A percentile compares a stretch with the other conserved stretches of the same genome.
Evolutionary conservation across 2,888 invertebrate genomes (phyloP).

Genomic region (Diarsia brunnea): DNA sequence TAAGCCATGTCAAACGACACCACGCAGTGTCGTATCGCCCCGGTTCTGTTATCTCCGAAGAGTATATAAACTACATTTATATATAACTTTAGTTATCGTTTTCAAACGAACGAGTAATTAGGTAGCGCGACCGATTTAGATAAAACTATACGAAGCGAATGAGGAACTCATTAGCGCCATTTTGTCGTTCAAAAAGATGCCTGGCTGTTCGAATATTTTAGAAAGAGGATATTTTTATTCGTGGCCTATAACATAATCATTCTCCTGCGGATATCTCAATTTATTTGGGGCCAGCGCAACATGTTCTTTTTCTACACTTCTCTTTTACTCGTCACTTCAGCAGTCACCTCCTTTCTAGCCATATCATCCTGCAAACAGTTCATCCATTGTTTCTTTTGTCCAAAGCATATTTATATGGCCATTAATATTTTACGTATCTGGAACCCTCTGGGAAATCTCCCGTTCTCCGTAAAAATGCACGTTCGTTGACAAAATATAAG

Average conservation of each 20-base stretch:
- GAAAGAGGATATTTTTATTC: constrained; percentile 16
- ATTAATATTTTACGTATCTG: background rate
- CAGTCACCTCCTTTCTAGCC: background rate
- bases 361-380: background rate
- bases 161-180: constrained; percentile 11
- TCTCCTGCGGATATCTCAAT: background rate
- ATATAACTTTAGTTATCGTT: constrained; percentile 6
- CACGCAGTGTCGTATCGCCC: background rate
- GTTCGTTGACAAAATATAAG: constrained; percentile 22
- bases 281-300: background rate
- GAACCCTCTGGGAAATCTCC: background rate
- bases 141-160: constrained; percentile 26
- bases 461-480: background rate
- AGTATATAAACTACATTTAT: background rate
- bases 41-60: background rate
- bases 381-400: background rate
- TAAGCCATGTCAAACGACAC: background rate
- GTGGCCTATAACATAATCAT: background rate
- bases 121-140: constrained; percentile 46
- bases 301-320: background rate
- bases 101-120: constrained; percentile 30
- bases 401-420: background rate
- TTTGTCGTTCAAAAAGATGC: constrained; percentile 16
- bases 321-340: background rate
- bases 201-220: background rate